Percentiles rank a stretch among this genome's conserved stretches.
phyloP scores from a whole-genome alignment of 30 jellyfish, hydroid and myxozoan species.

The Catostylus mosaicus region DNA sequence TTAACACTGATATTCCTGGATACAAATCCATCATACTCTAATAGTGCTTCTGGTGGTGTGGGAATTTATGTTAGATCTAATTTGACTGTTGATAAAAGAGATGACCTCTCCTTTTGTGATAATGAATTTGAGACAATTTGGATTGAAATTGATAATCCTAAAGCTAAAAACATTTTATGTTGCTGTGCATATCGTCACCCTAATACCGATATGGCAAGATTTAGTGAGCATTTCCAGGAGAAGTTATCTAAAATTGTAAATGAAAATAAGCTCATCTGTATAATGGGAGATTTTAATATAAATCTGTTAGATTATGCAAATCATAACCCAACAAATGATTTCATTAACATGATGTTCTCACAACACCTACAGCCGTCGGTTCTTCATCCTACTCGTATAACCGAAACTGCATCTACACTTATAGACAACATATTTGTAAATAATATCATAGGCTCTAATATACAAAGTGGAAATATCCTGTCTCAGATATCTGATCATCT shows the following conservation, averaged over 20 bases:
- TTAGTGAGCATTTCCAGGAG: slow-evolving; percentile 24
- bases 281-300: slow-evolving; percentile 42
- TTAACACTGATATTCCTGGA: slow-evolving; percentile 51
- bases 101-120: neutral
- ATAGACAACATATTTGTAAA: slow-evolving; percentile 20
- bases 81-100: slow-evolving; percentile 4
- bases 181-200: slow-evolving; percentile 40
- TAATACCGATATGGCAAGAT: slow-evolving; percentile 20
- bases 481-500: slow-evolving; percentile 17
- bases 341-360: slow-evolving; percentile 22
- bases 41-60: slow-evolving; percentile 30
- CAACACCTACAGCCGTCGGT: slow-evolving; percentile 24
- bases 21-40: slow-evolving; percentile 3
- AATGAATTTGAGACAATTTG: slow-evolving; percentile 20
- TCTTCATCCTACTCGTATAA: slow-evolving; percentile 41
- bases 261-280: slow-evolving; percentile 16
- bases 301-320: neutral
- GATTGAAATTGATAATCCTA: slow-evolving; percentile 11
- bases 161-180: slow-evolving; percentile 17
- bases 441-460: slow-evolving; percentile 4
- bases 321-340: slow-evolving; percentile 17
- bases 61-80: slow-evolving; percentile 18
- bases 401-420: slow-evolving; percentile 19
- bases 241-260: neutral
- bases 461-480: slow-evolving; percentile 30